Evolutionary conservation across 2,888 invertebrate genomes (phyloP), one percentile per base, ranked within the genome.

Genomic region (Tridacna gigas): DNA sequence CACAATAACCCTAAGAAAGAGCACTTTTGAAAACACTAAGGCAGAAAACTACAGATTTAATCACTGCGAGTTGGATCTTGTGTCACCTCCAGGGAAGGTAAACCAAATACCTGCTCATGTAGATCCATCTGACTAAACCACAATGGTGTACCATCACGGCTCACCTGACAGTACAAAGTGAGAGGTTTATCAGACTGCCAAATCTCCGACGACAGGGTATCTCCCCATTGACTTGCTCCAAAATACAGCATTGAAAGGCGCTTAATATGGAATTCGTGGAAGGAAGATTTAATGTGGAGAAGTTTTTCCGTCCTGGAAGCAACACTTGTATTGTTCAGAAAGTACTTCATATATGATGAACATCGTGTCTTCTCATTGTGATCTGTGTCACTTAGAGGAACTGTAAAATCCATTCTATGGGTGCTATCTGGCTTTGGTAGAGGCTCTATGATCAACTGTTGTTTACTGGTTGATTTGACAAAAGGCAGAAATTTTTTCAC

Each of bases 331-430:
- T 89, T 89, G 51, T 92, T 90, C n/a, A 85, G 63, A 79, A 92
- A 92, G 75, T 90, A 92, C 51, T 87, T 81, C 12, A 91, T 74
- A 77, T 92, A 92, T 13, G 91, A 90, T 0, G 91, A 89, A 83
- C 91, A 92, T 45, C 91, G 74, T 26, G 91, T 92, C 15, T 85
- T 78, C 25, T 87, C 86, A 12, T 84, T 84, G 63, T 84, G 83
- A 69, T 92, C 91, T 25, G 91, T 90, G 77, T 91, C 91, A 60
- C 87, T 87, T 15, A 90, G 78, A 67, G 91, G 91, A 37, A 92
- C 90, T 0, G 89, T 81, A 28, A 90, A 88, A 7, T 75, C 60
- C 25, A 87, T 89, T 7, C 60, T 67, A 47, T 88, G 89, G 18
- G 89, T 87, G 13, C 76, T 61, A 5, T 74, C 47, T 15, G 87